phyloP scores from a whole-genome alignment of 2,113 vertebrate genomes.

The Thalassoma bifasciatum region DNA sequence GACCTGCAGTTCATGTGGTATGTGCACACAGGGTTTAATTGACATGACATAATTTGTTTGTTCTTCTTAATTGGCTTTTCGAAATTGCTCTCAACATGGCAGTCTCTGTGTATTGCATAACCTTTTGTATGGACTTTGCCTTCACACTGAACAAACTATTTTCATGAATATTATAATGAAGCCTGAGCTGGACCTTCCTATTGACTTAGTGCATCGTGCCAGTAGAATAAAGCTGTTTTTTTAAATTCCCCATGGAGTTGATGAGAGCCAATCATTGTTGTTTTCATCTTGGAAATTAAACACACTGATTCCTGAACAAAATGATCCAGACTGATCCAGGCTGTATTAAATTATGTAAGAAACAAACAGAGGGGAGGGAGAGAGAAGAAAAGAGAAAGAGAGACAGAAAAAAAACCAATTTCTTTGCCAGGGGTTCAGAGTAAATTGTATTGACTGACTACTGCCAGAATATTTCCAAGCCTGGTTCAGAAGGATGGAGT shows the following conservation, averaged over 20 bases:
- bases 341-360: slow-evolving; percentile 48
- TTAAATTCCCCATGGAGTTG: neutral
- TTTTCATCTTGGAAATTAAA: neutral
- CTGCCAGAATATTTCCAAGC: slow-evolving; percentile 18
- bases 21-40: slow-evolving; percentile 12
- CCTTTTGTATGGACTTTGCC: slow-evolving; percentile 18
- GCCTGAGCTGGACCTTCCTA: slow-evolving; percentile 14
- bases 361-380: neutral
- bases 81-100: slow-evolving; percentile 3
- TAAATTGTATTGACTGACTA: slow-evolving; percentile 14
- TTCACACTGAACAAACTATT: slow-evolving; percentile 52
- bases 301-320: slow-evolving; percentile 7
- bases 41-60: neutral
- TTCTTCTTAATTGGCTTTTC: slow-evolving; percentile 16
- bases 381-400: too few relatives aligned
- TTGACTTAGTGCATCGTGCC: neutral
- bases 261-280: neutral
- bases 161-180: slow-evolving; percentile 22
- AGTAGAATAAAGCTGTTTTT: neutral
- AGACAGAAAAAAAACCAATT: neutral
- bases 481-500: slow-evolving; percentile 9
- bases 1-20: slow-evolving; percentile 4
- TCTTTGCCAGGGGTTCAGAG: neutral
- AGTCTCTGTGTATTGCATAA: neutral
- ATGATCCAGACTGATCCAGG: slow-evolving; percentile 13